phyloP scores from a whole-genome alignment of 1,140 invertebrate species.

The Sitobion miscanthi region DNA sequence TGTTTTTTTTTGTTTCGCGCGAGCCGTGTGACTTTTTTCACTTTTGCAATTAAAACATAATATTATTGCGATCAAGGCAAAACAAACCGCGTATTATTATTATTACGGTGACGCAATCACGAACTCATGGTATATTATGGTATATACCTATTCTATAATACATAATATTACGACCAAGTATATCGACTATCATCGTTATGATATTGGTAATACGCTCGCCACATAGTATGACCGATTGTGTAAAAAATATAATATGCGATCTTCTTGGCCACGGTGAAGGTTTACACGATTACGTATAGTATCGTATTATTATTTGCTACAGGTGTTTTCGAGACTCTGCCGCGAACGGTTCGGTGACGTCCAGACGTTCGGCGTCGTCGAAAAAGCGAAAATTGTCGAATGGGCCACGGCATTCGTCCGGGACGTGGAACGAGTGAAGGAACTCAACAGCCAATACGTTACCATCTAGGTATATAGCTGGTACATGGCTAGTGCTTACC shows the following conservation, averaged over 20 bases:
- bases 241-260: not conserved
- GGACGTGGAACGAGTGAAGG: not conserved
- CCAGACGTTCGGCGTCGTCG: not conserved
- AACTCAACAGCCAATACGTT: not conserved
- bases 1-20: not conserved
- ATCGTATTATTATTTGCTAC: not conserved
- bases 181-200: not conserved
- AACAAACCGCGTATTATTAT: not conserved
- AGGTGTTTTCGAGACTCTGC: not conserved
- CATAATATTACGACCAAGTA: not conserved
- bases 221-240: not conserved
- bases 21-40: not conserved
- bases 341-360: not conserved
- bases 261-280: not conserved
- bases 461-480: not conserved
- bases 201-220: not conserved
- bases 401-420: not conserved
- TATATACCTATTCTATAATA: not conserved
- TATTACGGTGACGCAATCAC: not conserved
- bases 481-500: too few relatives aligned
- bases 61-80: constrained; percentile 1
- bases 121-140: not conserved
- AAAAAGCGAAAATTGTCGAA: constrained; percentile 31
- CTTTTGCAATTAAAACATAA: not conserved
- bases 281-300: too few relatives aligned